Evolutionary conservation across 2,888 invertebrate species (phyloP), one percentile per base, ranked within the genome.

Genomic region (Rhagium mordax): DNA sequence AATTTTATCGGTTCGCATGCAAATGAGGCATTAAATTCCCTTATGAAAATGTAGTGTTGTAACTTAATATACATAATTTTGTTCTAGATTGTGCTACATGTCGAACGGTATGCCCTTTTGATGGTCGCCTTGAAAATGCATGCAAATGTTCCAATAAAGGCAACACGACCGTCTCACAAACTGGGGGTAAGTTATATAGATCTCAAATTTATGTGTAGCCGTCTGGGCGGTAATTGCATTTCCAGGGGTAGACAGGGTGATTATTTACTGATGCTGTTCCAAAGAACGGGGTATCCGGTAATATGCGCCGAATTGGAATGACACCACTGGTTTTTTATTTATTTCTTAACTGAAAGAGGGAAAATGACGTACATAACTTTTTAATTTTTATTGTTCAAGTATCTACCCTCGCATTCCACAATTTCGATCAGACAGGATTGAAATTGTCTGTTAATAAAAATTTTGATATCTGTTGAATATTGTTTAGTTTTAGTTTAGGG

Each of bases 41-140:
- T n/a, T 47, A 57, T 21, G 57, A 53, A 65, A 65, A 65, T 65
- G 27, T 29, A 65, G 27, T 20, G 8, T 29, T 33, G 6, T 47
- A 59, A 13, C 47, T 29, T 47, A 24, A 48, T 49, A 47, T 68
- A 59, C 74, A 55, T 41, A 66, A 67, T 67, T 77, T 80, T 75
- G 78, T 85, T 83, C 51, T 85, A 89, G 89, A 87, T 67, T 89
- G 89, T 77, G 84, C 85, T 16, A 87, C 85, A 20, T 90, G 90
- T 79, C 85, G 88, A 71, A 83, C 86, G 21, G 88, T 89, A 78
- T 90, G 90, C 79, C 87, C 88, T 5, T 88, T 85, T 75, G 87
- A 87, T 72, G 87, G 86, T n/a, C 83, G 86, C 16, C 82, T 86
- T 53, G 83, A 84, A 51, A 86, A 85, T 68, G 86, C 88, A 1